Evolutionary conservation across 2,888 invertebrate species (phyloP).

Genomic region (Colletes collaris): DNA sequence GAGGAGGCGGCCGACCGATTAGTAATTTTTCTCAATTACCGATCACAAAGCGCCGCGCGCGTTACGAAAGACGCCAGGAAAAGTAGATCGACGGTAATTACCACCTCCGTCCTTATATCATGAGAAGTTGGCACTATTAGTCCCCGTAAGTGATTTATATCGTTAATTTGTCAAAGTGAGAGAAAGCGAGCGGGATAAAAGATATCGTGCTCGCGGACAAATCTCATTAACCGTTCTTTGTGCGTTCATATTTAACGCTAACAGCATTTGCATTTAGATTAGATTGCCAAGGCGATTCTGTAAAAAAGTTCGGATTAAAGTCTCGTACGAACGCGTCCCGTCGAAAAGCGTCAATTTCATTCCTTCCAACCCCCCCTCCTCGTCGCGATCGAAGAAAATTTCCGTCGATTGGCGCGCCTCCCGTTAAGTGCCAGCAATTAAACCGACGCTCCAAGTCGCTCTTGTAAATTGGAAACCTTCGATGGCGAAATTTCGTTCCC

Average conservation of each 20-base stretch:
- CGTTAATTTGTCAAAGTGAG: slow-evolving; percentile 26
- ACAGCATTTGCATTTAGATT: slow-evolving; percentile 38
- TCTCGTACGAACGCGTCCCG: background rate
- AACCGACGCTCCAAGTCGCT: background rate
- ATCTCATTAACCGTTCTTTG: slow-evolving; percentile 22
- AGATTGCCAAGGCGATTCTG: background rate
- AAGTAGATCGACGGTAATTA: slow-evolving; percentile 36
- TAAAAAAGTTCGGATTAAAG: background rate
- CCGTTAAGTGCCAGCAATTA: slow-evolving; percentile 24
- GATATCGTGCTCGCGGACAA: slow-evolving; percentile 24
- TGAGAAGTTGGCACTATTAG: slow-evolving; percentile 30
- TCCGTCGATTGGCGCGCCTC: background rate
- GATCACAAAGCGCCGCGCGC: slow-evolving; percentile 18
- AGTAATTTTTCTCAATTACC: slow-evolving; percentile 51
- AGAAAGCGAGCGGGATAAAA: background rate
- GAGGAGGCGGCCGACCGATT: slow-evolving; percentile 20
- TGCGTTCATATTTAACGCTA: slow-evolving; percentile 21
- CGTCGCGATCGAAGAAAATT: background rate
- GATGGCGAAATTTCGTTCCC: background rate
- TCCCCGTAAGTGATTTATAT: slow-evolving; percentile 42
- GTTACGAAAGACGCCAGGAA: background rate
- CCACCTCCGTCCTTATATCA: slow-evolving; percentile 20
- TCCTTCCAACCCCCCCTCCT: background rate
- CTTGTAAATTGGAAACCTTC: slow-evolving; percentile 1
- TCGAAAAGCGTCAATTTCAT: background rate